Base-by-base conservation (phyloP, 2,113 vertebrate genomes). In the Zosterops pallidus region DNA sequence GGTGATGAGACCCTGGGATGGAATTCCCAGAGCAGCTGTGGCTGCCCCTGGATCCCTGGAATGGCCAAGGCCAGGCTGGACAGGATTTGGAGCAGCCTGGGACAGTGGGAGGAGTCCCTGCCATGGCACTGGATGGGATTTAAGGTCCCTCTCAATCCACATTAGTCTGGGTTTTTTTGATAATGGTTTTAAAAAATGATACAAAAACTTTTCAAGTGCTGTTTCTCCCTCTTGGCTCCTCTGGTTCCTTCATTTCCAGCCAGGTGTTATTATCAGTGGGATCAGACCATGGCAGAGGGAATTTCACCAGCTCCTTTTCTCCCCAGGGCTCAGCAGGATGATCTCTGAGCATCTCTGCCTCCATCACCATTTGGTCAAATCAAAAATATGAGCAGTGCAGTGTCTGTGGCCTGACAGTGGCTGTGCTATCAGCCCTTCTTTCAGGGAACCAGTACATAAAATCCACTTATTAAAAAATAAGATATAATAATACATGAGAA, bases 401-500 rank as follows among this genome's bases (percentile, higher is more conserved):
- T 8, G 60, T 5, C 56, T 5, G 0, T 14, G 67, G 11, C 41
- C 8, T 7, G 37, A 24, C 44, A 33, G 55, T 78, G 35, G 33
- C 46, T 82, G 23, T 3, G 37, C 28, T 4, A 35, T 25, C 71
- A 41, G 57, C 17, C 37, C 62, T 74, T 74, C 82, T 52, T 86
- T 52, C 18, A 59, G 77, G 41, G 24, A 90, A 42, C 83, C 17
- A 71, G 55, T 71, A 52, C 5, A 92, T 95, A 96, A 97, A 94
- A 92, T 41, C 26, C 72, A 57, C 63, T 50, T 82, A 83, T 92
- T 95, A 92, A 81, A 79, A 47, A 72, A 70, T 2, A 37, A 39
- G 39, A 39, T 39, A 39, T 39, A 39, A 39, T 39, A 63, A 50
- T 70, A 78, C 5, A 3, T 47, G 90, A 78, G 62, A 87, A 57